Base-by-base conservation (phyloP, 2,797 vertebrate species). In the Mormyrus proboscirostris region DNA sequence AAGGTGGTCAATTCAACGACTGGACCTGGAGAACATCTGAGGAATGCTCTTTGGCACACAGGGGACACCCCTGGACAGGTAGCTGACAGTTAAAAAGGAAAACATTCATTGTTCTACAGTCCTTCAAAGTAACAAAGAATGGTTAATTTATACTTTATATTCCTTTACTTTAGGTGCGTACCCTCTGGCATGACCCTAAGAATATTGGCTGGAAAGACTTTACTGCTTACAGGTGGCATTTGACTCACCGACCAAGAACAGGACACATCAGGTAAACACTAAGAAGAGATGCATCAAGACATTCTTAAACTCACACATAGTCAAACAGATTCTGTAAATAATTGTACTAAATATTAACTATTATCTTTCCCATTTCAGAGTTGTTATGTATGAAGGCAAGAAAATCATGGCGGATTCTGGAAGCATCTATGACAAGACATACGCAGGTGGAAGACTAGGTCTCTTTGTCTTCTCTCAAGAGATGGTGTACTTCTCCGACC, bases 401-500 rank as follows among this genome's bases (percentile, higher is more conserved):
- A 99, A 97, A 95, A 97, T 99, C 89, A 99, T 99, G 98, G 98
- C 98, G 0, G 98, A 99, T 95, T 99, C 99, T 16, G 98, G 99
- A 94, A 97, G 97, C 91, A 97, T 99, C 95, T 97, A 96, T 0
- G 99, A 99, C 93, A 99, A 98, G 94, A 99, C 98, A 1, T 99
- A 98, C 0, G 97, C 98, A 83, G 99, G 99, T 65, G 99, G 99
- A 87, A 96, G 99, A 91, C 95, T 99, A 93, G 99, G 99, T 90
- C 93, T 99, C 90, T 99, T 99, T 65, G 97, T 99, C 93, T 99
- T 99, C 95, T 99, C 99, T 91, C 98, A 99, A 95, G 99, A 99
- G 96, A 99, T 99, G 98, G 98, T 98, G 92, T 99, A 99, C 96
- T 99, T 99, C 95, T 99, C 99, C 14, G 98, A 99, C 93, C 96